A percentile compares a stretch with the other conserved stretches of the same genome.
These are phyloP conservation scores for Rousettus leschenaultii DNA, from an alignment of 2,113 vertebrate genomes.

Conservation along the genomic window DNA sequence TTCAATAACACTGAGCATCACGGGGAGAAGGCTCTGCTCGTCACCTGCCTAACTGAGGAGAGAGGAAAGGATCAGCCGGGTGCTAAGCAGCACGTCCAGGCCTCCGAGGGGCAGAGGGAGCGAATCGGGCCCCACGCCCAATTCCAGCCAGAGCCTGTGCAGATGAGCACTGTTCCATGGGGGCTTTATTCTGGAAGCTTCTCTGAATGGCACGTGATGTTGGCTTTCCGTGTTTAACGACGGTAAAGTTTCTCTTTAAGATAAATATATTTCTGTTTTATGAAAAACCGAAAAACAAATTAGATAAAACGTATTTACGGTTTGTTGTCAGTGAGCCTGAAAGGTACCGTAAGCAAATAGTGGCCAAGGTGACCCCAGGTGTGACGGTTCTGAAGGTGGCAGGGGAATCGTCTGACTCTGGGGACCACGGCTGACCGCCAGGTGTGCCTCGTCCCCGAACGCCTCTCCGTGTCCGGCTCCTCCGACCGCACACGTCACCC, in stretches of 20 bases:
- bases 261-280: background rate
- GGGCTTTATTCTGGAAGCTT: background rate
- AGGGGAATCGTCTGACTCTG: accelerated
- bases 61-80: background rate
- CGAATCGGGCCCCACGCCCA: too few species aligned
- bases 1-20: background rate
- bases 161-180: background rate
- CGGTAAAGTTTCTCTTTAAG: background rate
- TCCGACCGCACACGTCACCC: background rate
- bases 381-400: background rate
- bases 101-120: background rate
- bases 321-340: background rate
- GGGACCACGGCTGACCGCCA: accelerated
- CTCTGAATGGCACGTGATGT: too few species aligned
- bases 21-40: background rate
- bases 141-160: background rate
- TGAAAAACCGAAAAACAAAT: background rate
- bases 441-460: background rate
- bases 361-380: accelerated
- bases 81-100: background rate
- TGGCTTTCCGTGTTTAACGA: background rate
- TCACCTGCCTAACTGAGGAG: background rate
- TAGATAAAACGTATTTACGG: background rate
- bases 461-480: background rate
- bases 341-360: background rate